phyloP scores from a whole-genome alignment of 1,140 invertebrate species.

The Micrasema minimum region DNA sequence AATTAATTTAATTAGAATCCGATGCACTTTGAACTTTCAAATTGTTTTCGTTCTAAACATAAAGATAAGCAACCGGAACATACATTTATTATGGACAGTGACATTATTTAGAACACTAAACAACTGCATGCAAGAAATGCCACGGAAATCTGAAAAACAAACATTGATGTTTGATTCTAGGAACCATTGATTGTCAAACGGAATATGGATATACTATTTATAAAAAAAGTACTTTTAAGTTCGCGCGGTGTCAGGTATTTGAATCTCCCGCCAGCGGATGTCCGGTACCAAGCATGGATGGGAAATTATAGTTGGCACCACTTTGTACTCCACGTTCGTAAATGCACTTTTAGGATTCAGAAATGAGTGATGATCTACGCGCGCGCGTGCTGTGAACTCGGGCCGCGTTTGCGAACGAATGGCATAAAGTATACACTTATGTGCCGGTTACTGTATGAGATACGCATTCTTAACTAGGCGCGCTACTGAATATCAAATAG shows the following conservation, averaged over 20 bases:
- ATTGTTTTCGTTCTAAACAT: no score
- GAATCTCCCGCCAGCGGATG: conserved; percentile 32
- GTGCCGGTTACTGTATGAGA: conserved; percentile 9
- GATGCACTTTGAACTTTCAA: no score
- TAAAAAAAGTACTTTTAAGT: conserved; percentile 27
- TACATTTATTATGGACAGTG: no score
- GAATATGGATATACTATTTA: no score
- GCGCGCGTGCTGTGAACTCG: conserved; percentile 33
- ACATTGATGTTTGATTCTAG: no score
- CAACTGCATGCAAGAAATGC: no score
- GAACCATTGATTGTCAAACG: no score
- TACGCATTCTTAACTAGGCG: conserved; percentile 15
- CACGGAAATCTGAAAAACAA: no score
- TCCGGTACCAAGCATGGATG: conserved; percentile 4
- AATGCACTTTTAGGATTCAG: conserved; percentile 29
- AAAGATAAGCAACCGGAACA: no score
- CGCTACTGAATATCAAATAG: conserved; percentile 19
- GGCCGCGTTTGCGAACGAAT: conserved; percentile 28
- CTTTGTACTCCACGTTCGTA: conserved; percentile 23
- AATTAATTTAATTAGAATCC: no score
- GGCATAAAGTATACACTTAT: conserved; percentile 12
- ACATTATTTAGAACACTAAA: no score
- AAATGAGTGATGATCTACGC: conserved; percentile 11
- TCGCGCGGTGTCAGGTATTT: conserved; percentile 21
- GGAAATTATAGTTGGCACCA: background rate